A percentile compares a stretch with the other conserved stretches of the same genome.
phyloP scores from a whole-genome alignment of 92 coral and sea anemone genomes.

The Actinostola sp. region DNA sequence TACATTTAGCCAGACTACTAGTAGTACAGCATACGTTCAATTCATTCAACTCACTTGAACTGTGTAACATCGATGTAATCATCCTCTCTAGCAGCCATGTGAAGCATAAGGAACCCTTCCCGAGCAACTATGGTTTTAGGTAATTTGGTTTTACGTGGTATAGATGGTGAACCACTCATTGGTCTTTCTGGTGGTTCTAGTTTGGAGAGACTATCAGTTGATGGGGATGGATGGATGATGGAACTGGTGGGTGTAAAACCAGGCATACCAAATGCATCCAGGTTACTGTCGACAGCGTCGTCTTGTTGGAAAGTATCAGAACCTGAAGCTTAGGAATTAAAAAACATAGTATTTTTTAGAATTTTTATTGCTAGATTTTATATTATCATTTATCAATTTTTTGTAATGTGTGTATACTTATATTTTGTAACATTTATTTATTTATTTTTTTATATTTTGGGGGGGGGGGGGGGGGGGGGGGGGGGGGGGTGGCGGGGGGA shows the following conservation, averaged over 20 bases:
- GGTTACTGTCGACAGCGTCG: constrained; percentile 38
- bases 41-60: constrained; percentile 59
- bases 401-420: too few relatives aligned
- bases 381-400: too few relatives aligned
- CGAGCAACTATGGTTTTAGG: constrained; percentile 73
- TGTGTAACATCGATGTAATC: constrained; percentile 68
- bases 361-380: background rate
- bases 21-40: background rate
- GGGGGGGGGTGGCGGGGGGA: too few relatives aligned
- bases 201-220: constrained; percentile 53
- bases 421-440: too few relatives aligned
- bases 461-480: too few relatives aligned
- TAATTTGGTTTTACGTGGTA: constrained; percentile 63
- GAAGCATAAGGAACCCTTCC: constrained; percentile 81
- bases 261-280: constrained; percentile 86
- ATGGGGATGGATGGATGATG: constrained; percentile 72
- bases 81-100: constrained; percentile 74
- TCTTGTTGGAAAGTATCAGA: background rate
- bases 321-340: background rate
- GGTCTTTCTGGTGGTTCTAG: constrained; percentile 53
- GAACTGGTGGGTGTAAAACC: constrained; percentile 58
- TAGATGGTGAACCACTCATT: constrained; percentile 59
- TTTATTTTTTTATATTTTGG: too few relatives aligned
- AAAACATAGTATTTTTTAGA: background rate
- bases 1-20: background rate